Percentiles rank a stretch among this genome's conserved stretches.
Conservation (phyloP, 1,140 invertebrate species). For the Cydia fagiglandana region DNA sequence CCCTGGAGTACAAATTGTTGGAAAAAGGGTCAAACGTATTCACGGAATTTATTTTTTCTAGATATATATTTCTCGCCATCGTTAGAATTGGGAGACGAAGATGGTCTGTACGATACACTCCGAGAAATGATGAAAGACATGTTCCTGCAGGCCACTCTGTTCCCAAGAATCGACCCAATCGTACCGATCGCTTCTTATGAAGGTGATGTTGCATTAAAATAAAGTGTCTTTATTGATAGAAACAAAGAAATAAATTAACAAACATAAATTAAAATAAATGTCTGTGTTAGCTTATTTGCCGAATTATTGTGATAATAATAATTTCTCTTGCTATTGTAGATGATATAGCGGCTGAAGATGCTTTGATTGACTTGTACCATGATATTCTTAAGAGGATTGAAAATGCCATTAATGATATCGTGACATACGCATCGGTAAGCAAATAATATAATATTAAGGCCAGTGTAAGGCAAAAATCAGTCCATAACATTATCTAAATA, state of each 20-base stretch:
- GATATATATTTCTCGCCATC: constrained; percentile 75
- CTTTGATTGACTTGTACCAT: constrained; percentile 70
- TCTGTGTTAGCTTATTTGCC: not conserved
- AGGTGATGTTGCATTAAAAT: constrained; percentile 44
- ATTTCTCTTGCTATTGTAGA: constrained; percentile 45
- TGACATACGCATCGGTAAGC: constrained; percentile 66
- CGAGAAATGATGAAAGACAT: constrained; percentile 76
- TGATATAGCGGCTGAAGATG: constrained; percentile 62
- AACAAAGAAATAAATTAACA: no score
- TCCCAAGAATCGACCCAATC: constrained; percentile 68
- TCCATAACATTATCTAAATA: no score
- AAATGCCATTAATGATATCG: constrained; percentile 65
- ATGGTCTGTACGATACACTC: constrained; percentile 65
- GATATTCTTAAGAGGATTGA: constrained; percentile 68
- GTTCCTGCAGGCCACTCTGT: constrained; percentile 71
- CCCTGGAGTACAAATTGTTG: no score
- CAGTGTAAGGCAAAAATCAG: no score
- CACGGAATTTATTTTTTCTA: constrained; percentile 41
- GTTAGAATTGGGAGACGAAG: constrained; percentile 62
- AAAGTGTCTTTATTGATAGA: no score
- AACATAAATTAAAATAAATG: no score
- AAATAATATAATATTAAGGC: not conserved
- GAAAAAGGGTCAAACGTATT: not conserved
- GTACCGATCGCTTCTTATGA: constrained; percentile 65
- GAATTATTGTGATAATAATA: constrained; percentile 3